Conservation (phyloP, 2,113 vertebrate species). For the Tichodroma muraria region DNA sequence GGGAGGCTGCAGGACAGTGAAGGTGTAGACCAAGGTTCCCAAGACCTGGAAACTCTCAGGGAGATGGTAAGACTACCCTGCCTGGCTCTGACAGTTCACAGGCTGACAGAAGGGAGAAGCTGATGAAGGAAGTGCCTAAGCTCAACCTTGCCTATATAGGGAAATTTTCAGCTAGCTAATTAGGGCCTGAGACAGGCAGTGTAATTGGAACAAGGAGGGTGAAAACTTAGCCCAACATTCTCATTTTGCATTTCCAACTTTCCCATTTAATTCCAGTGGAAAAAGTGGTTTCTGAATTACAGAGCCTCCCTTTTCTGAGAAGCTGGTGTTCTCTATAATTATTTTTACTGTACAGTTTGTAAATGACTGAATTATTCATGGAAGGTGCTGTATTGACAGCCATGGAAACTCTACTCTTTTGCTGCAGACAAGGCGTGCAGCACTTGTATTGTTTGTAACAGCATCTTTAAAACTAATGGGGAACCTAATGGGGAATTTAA, state of each 20-base stretch:
- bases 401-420: neutral
- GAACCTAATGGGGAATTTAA: neutral
- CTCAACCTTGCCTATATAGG: slow-evolving; percentile 55
- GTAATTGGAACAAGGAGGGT: slow-evolving; percentile 36
- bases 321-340: slow-evolving; percentile 7
- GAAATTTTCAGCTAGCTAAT: slow-evolving; percentile 37
- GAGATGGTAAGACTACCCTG: neutral
- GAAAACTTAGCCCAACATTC: slow-evolving; percentile 34
- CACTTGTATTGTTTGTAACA: neutral
- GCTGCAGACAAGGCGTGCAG: neutral
- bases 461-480: neutral
- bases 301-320: neutral
- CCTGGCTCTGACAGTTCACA: neutral
- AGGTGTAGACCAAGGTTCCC: neutral
- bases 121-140: neutral
- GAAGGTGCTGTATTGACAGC: neutral
- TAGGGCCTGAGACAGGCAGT: neutral
- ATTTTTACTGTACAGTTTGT: neutral
- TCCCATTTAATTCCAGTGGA: slow-evolving; percentile 26
- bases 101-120: neutral
- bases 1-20: neutral
- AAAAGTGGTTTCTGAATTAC: slow-evolving; percentile 34
- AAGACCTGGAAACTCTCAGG: neutral
- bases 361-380: slow-evolving; percentile 6
- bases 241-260: slow-evolving; percentile 14